These are phyloP conservation scores for Itoplectis maculator DNA, from an alignment of 2,888 invertebrate genomes.

Conservation along the genomic window DNA sequence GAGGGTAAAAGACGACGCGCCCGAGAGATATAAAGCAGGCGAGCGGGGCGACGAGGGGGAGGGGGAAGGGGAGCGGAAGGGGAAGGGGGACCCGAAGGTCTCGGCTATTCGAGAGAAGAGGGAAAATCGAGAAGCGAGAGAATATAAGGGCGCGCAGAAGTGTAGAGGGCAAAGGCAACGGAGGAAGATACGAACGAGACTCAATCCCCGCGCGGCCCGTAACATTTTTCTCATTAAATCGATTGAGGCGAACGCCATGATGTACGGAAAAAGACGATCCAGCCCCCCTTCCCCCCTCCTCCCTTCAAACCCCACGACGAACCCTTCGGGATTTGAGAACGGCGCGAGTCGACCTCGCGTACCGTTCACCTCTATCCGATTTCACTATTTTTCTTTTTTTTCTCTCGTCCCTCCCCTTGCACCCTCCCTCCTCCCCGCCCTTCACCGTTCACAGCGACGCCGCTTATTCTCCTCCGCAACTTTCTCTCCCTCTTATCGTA, in stretches of 20 bases:
- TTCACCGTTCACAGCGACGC: slow-evolving; percentile 12
- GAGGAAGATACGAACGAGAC: slow-evolving; percentile 48
- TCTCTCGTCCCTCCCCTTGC: slow-evolving; percentile 11
- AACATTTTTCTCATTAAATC: slow-evolving; percentile 78
- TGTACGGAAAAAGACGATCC: slow-evolving; percentile 63
- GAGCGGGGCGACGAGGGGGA: slow-evolving; percentile 32
- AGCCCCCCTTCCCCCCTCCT: background rate
- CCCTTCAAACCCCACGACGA: slow-evolving; percentile 23
- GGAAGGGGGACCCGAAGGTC: background rate
- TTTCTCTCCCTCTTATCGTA: slow-evolving; percentile 39
- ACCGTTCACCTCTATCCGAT: slow-evolving; percentile 50
- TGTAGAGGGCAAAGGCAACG: slow-evolving; percentile 7
- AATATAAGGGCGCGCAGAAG: slow-evolving; percentile 21
- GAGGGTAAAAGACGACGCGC: slow-evolving; percentile 4
- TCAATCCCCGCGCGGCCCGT: slow-evolving; percentile 70
- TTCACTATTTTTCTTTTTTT: slow-evolving; percentile 45
- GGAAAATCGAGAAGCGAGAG: slow-evolving; percentile 16
- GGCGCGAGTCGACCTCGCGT: slow-evolving; percentile 27
- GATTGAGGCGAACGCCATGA: slow-evolving; percentile 70
- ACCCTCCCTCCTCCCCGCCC: slow-evolving; percentile 27
- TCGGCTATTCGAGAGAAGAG: slow-evolving; percentile 15
- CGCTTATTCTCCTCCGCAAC: slow-evolving; percentile 24
- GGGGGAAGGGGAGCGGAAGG: slow-evolving; percentile 41
- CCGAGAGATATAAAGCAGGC: background rate
- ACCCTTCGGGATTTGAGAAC: slow-evolving; percentile 53